Evolutionary conservation across 1,140 invertebrate species (phyloP), one percentile per base, ranked within the genome.

Genomic region (Bombus haemorrhoidalis): DNA sequence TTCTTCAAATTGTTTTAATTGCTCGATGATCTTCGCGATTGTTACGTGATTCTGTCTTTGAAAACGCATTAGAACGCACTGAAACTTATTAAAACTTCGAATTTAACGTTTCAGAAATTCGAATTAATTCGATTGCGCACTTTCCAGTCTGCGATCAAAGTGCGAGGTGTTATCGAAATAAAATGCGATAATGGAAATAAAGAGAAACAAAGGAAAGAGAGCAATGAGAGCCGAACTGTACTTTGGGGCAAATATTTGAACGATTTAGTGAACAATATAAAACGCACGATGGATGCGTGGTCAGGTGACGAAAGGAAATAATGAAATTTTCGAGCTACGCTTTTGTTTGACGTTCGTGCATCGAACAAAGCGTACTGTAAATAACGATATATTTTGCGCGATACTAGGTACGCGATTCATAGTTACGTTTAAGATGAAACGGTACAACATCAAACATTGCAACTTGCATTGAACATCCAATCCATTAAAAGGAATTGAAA

Each of bases 321-420:
- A 41, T 57, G 74, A 62, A 76, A 76, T 76, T 76, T n/a, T 39
- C 34, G 6, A 76, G 6, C 1, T 53, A 53, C 47, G 47, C 32
- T 59, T 76, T 76, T 76, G 74, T 76, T 76, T 62, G 74, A 76
- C 57, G 74, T 76, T 28, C 32, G 25, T n/a, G 37, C 18, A 62
- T 76, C 53, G 74, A 62, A 18, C 34, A 37, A 9, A n/a, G 32
- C 25, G 57, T 25, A 76, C 3, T 9, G 37, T 28, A 39, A 59
- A 59, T 59, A 76, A 62, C 59, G 6, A 15, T n/a, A 62, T 76
- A 59, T 76, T 76, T 62, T 32, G 13, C 72, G 8, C 28, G 22
- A 69, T 47, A 15, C 39, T 53, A 53, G 18, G 47, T 53, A 53
- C 18, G 6, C 47, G 47, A 53, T 22, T 53, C 47, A 18, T 53